Base-by-base conservation (phyloP, 2,888 invertebrate genomes). In the Cylloceria caligata region DNA sequence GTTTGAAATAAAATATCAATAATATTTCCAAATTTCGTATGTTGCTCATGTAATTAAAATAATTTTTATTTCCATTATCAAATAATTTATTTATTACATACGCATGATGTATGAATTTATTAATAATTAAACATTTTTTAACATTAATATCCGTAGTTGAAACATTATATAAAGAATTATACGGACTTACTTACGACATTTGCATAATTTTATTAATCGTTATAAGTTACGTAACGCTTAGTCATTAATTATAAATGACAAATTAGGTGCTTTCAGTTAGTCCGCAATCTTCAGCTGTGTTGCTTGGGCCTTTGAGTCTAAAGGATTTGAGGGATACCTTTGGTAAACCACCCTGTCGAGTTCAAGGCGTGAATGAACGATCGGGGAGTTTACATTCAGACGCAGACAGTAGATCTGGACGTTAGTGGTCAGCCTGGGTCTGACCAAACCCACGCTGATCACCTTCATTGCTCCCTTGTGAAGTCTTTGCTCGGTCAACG, bases 401-500 rank as follows among this genome's bases (percentile, higher is more conserved):
- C 45, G 55, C 65, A 62, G 42, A 11, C 24, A 39, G 42, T 60
- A 47, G 60, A 77, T 77, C 21, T 62, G 67, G 73, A 71, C 65
- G 47, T 78, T 75, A 57, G 65, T 52, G 75, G 67, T 79, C 34
- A 62, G 64, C 71, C 74, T 60, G 52, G 47, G 47, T 74, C 75
- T 79, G 79, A 79, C 76, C 77, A 34, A 60, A 67, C 55, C 36
- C 65, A 42, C 30, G 27, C 27, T 57, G 55, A 11, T 47, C 34
- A 49, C 49, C 60, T 42, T 74, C 49, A 57, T 65, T 42, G 65
- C 69, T 39, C 57, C 64, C 39, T 16, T 21, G 42, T 27, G 19
- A 47, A 68, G 62, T 62, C 60, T 62, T 19, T 62, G 42, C 42
- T 11, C 16, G 45, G n/a, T 55, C 21, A 69, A 16, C 36, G n/a